Conservation (phyloP, 2,113 vertebrate species). For the Colius striatus region DNA sequence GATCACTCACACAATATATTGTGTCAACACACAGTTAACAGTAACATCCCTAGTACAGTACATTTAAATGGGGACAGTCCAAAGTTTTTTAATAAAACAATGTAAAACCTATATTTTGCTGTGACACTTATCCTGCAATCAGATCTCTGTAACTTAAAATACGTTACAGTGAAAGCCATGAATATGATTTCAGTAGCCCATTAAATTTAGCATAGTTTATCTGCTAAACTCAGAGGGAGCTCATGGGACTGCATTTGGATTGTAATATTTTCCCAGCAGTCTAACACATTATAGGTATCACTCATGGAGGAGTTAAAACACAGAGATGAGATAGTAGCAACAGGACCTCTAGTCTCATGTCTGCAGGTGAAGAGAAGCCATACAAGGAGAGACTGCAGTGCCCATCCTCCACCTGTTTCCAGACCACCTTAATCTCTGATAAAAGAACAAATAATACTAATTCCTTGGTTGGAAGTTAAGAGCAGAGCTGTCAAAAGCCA, state of each 20-base stretch:
- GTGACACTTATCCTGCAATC: neutral
- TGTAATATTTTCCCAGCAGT: neutral
- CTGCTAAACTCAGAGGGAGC: neutral
- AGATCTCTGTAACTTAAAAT: neutral
- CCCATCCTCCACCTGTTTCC: neutral
- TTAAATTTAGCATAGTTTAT: neutral
- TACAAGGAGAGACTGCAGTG: neutral
- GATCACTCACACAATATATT: neutral
- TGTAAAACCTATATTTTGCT: neutral
- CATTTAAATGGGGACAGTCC: neutral
- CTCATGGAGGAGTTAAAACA: neutral
- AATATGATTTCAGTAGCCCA: neutral
- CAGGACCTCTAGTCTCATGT: neutral
- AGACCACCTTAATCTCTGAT: neutral
- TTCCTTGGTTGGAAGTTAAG: neutral
- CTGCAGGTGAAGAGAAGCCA: neutral
- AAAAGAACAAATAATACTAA: neutral
- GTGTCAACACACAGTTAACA: conserved; percentile 28
- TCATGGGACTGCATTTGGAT: neutral
- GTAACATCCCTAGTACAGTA: neutral
- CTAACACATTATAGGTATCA: neutral
- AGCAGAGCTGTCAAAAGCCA: neutral
- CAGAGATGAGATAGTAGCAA: neutral
- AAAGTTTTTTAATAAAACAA: neutral
- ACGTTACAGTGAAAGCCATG: neutral